Base-by-base conservation (phyloP, 1,140 invertebrate genomes). In the Neodiprion pinetum region DNA sequence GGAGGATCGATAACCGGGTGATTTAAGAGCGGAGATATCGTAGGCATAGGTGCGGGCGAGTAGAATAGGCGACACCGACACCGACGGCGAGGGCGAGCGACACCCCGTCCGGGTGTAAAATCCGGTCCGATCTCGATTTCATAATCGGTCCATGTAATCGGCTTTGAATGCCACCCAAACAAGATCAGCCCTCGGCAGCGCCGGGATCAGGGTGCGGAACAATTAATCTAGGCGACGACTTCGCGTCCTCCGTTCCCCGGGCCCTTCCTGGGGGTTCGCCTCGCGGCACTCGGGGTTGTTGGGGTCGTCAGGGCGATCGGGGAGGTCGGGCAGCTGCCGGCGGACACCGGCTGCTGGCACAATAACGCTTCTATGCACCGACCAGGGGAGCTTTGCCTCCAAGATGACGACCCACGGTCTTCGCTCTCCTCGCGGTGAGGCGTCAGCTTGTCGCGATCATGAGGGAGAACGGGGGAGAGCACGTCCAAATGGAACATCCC, bases 361-460 rank as follows among this genome's bases (percentile, higher is more conserved):
- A 69, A 69, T 69, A 69, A 61, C 53, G 53, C 53, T 61, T 5
- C 8, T 12, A 61, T 17, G 53, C 53, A 23, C 67, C 67, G 17
- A 69, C 67, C 67, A 47, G 67, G 21, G 40, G 10, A 14, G 12
- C 17, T 7, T 14, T 4, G 61, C 12, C 12, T 65, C 67, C 67
- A 69, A 69, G 67, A 69, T 69, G 14, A 69, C 67, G 61, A 17
- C 17, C 67, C 14, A 47, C 14, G 21, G 67, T 11, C 23, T 21
- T 69, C 67, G 23, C 21, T 21, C 67, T 11, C 40, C 23, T 21
- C 67, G 67, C 21, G 21, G 40, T 69, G 40, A 47, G 67, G 67
- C 67, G 67, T 69, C 67, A 69, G 67, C 67, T 69, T 69, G 67
- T 69, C 67, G 67, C 67, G 11, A 21, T 69, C 40, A 61, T 10